These are phyloP conservation scores for Nicator chloris DNA, from an alignment of 2,113 vertebrate species.

Conservation along the genomic window DNA sequence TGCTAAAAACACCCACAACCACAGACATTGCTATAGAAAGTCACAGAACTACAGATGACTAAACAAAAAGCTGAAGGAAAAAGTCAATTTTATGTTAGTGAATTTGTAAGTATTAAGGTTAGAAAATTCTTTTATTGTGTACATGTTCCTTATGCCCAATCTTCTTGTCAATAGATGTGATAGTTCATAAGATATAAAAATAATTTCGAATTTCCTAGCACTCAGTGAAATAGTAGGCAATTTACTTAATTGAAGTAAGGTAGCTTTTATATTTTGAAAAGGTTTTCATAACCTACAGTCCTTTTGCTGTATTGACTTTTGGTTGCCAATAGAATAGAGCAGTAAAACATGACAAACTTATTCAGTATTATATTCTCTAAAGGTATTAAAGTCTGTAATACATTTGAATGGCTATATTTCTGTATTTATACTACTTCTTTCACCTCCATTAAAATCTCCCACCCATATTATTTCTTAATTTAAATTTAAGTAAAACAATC, in stretches of 20 bases:
- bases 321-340: not conserved
- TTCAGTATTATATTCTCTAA: not conserved
- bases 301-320: not conserved
- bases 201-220: not conserved
- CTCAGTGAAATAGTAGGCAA: not conserved
- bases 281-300: not conserved
- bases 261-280: not conserved
- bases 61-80: not conserved
- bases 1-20: not conserved
- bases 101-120: not conserved
- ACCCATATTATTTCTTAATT: conserved; percentile 10
- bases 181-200: not conserved
- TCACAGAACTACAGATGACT: not conserved
- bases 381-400: not conserved
- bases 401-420: not conserved
- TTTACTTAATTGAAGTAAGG: not conserved
- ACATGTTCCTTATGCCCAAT: not conserved
- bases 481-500: not conserved
- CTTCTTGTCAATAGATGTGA: not conserved
- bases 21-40: not conserved
- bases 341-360: not conserved
- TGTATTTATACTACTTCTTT: not conserved
- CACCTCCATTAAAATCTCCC: not conserved
- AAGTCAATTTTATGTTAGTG: not conserved
- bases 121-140: not conserved